Base-by-base conservation (phyloP, 2,797 vertebrate genomes). In the Scolopax bukidnonensis region DNA sequence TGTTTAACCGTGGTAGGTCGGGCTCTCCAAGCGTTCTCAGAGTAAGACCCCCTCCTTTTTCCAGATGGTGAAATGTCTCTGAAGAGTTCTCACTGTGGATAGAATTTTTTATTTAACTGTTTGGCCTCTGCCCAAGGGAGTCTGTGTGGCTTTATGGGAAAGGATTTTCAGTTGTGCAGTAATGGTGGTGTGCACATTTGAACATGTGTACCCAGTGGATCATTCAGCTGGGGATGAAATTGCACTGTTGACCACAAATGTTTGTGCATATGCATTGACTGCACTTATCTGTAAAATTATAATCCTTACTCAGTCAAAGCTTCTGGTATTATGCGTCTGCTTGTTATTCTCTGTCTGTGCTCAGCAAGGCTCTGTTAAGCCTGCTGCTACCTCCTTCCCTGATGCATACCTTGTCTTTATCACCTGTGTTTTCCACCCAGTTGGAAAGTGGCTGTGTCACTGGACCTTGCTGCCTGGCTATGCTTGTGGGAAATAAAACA, bases 91-190 rank as follows among this genome's bases (percentile, higher is more conserved):
- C 13, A 11, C 28, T 95, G 75, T 84, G 71, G 51, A 74, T 91
- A 86, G 83, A 79, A 45, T 69, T 95, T 92, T 92, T 88, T 67
- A 74, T 87, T 92, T 82, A 94, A 67, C 86, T 89, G 81, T 81
- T 96, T 96, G 96, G 96, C 91, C 85, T 57, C 85, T 93, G 87
- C 83, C 96, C 94, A 96, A 89, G 63, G 60, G 77, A 80, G 40
- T 36, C 91, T 94, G 94, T 84, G 91, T 95, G 95, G 93, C 87
- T 92, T 94, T 84, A 77, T 96, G 96, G 96, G 94, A 96, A 97
- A 38, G 5, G 83, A 70, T 56, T 70, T 88, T 61, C 15, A 69
- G 54, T 64, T 53, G 89, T 81, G 73, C 69, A 78, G 61, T 45
- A 48, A 54, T 48, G 47, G 50, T 73, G 53, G 3, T 86, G 73